Conservation (phyloP, 2,113 vertebrate genomes). For the Sorex fumeus region DNA sequence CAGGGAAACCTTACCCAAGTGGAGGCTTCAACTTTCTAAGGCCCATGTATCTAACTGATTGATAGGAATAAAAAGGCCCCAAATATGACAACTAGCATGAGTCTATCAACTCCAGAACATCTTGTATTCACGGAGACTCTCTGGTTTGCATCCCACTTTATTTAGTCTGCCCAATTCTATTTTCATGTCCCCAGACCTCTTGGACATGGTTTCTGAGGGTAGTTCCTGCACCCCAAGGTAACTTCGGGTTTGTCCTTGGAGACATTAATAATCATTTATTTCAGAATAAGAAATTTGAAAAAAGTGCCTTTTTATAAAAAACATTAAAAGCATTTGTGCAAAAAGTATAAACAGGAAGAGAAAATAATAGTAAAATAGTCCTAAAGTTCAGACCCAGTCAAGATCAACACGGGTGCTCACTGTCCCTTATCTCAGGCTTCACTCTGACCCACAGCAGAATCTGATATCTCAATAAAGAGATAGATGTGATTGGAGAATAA, state of each 20-base stretch:
- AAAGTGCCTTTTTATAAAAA: background rate
- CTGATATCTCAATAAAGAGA: background rate
- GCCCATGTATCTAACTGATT: background rate
- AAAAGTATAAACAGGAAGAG: background rate
- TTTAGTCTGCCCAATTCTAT: background rate
- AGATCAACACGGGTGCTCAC: background rate
- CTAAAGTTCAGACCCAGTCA: background rate
- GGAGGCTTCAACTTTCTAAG: background rate
- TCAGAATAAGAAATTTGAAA: background rate
- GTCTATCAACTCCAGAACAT: background rate
- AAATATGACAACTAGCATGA: background rate
- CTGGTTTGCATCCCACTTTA: background rate
- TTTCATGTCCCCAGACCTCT: background rate
- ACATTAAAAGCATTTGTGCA: background rate
- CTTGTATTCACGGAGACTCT: background rate
- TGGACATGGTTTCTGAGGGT: fast-evolving
- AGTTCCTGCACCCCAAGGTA: background rate
- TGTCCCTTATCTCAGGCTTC: background rate
- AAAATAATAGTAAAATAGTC: conserved; percentile 31
- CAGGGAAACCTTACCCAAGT: fast-evolving
- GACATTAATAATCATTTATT: background rate
- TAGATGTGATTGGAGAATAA: background rate
- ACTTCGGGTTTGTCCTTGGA: background rate
- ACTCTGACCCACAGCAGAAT: background rate
- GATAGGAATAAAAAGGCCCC: background rate